Percentiles rank a stretch among this genome's conserved stretches.
Conservation (phyloP, 2,797 vertebrate species). For the Sebastes hubbsi region DNA sequence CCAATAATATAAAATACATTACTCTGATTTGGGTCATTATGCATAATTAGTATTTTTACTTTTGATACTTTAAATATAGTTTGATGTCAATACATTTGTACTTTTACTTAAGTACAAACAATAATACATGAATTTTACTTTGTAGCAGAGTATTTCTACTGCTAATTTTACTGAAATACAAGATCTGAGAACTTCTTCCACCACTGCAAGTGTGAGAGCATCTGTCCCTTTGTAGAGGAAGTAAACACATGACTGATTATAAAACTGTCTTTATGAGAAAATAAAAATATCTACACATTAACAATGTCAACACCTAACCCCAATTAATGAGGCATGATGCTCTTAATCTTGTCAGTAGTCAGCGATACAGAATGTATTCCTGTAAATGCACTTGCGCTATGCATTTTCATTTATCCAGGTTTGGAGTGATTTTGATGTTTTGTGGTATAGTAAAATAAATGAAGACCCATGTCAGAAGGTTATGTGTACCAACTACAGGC, state of each 20-base stretch:
- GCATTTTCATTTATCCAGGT: not conserved
- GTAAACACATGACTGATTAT: constrained; percentile 5
- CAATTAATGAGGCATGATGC: not conserved
- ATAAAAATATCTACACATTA: not conserved
- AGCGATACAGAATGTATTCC: not conserved
- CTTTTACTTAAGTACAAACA: not conserved
- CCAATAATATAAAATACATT: not conserved
- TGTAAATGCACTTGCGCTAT: not conserved
- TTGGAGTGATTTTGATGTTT: not conserved
- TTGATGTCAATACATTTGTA: not conserved
- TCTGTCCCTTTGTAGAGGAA: not conserved
- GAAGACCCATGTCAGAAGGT: not conserved
- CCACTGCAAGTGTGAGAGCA: not conserved
- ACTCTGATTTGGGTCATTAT: not conserved
- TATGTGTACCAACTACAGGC: not conserved
- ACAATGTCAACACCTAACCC: not conserved
- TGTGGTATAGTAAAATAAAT: constrained; percentile 9
- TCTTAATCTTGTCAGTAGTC: not conserved
- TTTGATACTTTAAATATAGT: not conserved
- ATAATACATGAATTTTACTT: too few relatives aligned
- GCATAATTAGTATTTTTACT: not conserved
- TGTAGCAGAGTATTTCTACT: too few relatives aligned
- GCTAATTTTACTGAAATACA: not conserved
- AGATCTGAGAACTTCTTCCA: not conserved
- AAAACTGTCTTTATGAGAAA: not conserved